Evolutionary conservation across 2,888 invertebrate genomes (phyloP).

Genomic region (Oscheius sp.): DNA sequence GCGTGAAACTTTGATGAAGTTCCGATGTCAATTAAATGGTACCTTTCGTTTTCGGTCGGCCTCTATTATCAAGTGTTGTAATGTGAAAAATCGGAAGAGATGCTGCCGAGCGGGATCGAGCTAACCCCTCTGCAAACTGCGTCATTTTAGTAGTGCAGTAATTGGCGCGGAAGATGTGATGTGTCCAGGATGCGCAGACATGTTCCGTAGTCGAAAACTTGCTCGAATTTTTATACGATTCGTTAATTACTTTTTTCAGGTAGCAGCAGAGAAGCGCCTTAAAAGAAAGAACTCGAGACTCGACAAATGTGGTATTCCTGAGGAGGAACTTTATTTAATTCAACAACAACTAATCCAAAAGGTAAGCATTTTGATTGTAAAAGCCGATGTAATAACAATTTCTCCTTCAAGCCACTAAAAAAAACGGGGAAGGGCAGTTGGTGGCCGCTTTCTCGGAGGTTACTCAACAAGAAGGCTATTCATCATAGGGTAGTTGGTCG

Average conservation of each 20-base stretch:
- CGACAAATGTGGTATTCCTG: conserved; percentile 97
- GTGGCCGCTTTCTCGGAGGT: neutral
- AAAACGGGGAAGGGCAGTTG: neutral
- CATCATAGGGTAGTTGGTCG: neutral
- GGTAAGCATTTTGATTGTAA: conserved; percentile 70
- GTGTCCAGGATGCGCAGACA: neutral
- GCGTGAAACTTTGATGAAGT: conserved; percentile 20
- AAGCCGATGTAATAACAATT: neutral
- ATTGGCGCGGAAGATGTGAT: conserved; percentile 11
- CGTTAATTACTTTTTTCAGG: conserved; percentile 20
- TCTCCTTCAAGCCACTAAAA: too few species aligned
- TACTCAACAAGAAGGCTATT: neutral
- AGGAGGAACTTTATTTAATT: conserved; percentile 92
- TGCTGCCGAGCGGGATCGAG: too few species aligned
- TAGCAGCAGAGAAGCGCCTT: conserved; percentile 84
- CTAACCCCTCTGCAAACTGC: conserved; percentile 4
- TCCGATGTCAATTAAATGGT: too few species aligned
- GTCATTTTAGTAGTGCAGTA: conserved; percentile 23
- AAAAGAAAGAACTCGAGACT: conserved; percentile 88
- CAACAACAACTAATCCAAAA: conserved; percentile 97
- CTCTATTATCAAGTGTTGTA: too few species aligned
- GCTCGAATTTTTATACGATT: neutral
- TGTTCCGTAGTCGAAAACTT: neutral
- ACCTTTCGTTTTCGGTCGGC: too few species aligned
- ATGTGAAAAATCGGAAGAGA: too few species aligned